A percentile compares a stretch with the other conserved stretches of the same genome.
These are phyloP conservation scores for Scelioninae gen. 1 DNA, from an alignment of 2,888 invertebrate genomes.

Conservation along the genomic window DNA sequence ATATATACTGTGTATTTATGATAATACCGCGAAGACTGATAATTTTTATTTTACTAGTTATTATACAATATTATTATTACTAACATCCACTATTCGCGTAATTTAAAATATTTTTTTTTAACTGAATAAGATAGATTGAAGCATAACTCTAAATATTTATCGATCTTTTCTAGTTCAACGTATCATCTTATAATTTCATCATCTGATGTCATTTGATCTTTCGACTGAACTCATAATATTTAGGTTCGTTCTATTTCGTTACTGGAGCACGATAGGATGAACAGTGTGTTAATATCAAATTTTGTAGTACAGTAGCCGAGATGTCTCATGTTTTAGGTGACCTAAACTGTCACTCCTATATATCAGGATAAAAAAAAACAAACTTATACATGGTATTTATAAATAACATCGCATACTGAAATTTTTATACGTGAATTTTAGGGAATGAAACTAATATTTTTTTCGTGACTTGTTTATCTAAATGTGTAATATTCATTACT, in stretches of 20 bases:
- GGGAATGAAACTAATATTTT: no score
- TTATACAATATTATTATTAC: no score
- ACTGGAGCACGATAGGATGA: constrained; percentile 36
- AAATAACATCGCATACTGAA: neutral
- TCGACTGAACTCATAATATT: constrained; percentile 12
- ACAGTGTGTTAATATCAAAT: constrained; percentile 16
- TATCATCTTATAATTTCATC: neutral
- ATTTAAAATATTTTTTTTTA: neutral
- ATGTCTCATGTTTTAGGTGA: neutral
- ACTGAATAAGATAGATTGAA: neutral
- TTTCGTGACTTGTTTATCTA: no score
- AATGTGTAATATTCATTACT: no score
- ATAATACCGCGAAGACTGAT: no score
- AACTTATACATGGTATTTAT: neutral
- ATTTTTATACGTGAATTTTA: no score
- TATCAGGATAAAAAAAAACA: neutral
- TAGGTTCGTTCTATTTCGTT: constrained; percentile 34
- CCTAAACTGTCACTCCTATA: neutral
- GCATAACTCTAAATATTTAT: neutral
- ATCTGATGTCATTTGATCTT: constrained; percentile 18
- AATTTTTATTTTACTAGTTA: no score
- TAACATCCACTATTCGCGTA: no score
- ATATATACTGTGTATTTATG: no score
- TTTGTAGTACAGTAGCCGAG: constrained; percentile 22
- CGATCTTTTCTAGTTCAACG: neutral